Evolutionary conservation across 2,113 vertebrate species (phyloP), one percentile per base, ranked within the genome.

Genomic region (Plecotus auritus): DNA sequence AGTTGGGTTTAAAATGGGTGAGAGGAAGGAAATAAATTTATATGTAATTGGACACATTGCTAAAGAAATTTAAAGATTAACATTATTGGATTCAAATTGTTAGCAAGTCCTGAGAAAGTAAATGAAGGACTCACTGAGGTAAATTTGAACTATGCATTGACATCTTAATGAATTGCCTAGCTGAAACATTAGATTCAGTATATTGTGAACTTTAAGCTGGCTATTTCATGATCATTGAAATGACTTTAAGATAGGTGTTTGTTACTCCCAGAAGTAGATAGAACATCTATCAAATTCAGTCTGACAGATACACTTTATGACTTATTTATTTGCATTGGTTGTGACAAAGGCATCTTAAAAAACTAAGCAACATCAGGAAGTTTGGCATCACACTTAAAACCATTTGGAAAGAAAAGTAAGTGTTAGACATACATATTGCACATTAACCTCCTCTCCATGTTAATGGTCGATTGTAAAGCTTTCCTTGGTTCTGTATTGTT

Each of bases 361-460:
- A 88, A 94, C 77, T 9, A 49, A 73, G 20, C 32, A 94, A 64
- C 28, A 56, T 89, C 35, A 93, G 42, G 23, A 67, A 91, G 76
- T 45, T 64, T 81, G 54, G 49, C 67, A 32, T 91, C 78, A 4
- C 73, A 51, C n/a, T 91, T 96, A 40, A 3, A 88, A 81, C 73
- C 93, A 18, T 95, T 88, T 87, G 82, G 70, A 83, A 95, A 88
- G 81, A 85, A 82, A 86, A 88, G 69, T 90, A 69, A 49, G 11
- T 67, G 37, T 91, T 64, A 85, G 56, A 64, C 17, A 32, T 59
- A 14, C n/a, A 35, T 76, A 35, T 95, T 88, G 45, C 23, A 64
- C 87, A 84, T 95, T 82, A 42, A 51, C 28, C 7, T 90, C 42
- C 35, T 85, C 5, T 32, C 72, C 28, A 26, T 64, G 17, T 91